Conservation (phyloP, 2,888 invertebrate genomes). For the Brachyptera putata region DNA sequence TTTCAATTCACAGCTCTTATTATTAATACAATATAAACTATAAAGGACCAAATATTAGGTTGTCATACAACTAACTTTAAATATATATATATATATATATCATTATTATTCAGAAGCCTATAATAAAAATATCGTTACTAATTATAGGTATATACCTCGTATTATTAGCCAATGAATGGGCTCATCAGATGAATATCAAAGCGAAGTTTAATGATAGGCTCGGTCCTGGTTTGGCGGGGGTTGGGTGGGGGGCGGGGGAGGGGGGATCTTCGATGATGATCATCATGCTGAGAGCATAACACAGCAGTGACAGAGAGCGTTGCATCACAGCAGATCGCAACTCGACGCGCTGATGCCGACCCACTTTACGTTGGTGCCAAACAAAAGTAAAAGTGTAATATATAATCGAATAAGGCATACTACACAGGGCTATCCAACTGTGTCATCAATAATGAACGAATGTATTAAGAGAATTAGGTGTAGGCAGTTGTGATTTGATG, state of each 20-base stretch:
- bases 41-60: too few species aligned
- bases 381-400: constrained; percentile 20
- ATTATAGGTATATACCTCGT: too few species aligned
- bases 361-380: constrained; percentile 15
- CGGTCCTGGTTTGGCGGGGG: neutral
- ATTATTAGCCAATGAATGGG: neutral
- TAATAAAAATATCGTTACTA: too few species aligned
- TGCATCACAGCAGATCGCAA: neutral
- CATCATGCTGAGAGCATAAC: neutral
- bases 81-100: too few species aligned
- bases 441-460: neutral
- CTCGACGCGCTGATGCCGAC: neutral
- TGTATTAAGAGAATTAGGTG: too few species aligned
- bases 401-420: constrained; percentile 17
- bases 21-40: too few species aligned
- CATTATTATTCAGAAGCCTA: too few species aligned
- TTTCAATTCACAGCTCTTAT: too few species aligned
- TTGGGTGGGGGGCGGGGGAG: neutral
- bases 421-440: constrained; percentile 9
- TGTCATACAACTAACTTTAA: too few species aligned
- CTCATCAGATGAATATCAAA: neutral
- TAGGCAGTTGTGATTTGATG: too few species aligned
- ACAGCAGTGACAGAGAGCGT: neutral
- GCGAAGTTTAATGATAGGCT: constrained; percentile 4
- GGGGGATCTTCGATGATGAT: neutral